phyloP scores from a whole-genome alignment of 1,140 invertebrate species.

The Maniola jurtina region DNA sequence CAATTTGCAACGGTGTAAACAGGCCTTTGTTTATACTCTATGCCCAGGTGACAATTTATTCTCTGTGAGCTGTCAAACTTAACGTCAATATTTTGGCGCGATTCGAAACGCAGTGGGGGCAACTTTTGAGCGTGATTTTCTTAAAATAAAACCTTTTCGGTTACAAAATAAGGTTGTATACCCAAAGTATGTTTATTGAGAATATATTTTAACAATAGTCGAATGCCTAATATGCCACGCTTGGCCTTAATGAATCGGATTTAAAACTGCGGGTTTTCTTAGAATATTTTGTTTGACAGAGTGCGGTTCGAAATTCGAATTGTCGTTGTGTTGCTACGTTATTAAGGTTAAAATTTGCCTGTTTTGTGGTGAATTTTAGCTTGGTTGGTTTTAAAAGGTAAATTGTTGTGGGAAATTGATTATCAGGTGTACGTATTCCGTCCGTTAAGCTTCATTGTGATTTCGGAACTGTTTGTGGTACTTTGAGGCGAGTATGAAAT shows the following conservation, averaged over 20 bases:
- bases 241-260: slow-evolving; percentile 45
- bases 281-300: slow-evolving; percentile 29
- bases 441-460: slow-evolving; percentile 20
- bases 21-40: slow-evolving; percentile 53
- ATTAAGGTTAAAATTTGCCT: slow-evolving; percentile 19
- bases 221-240: slow-evolving; percentile 51
- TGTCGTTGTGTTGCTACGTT: neutral
- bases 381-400: slow-evolving; percentile 11
- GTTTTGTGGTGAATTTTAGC: slow-evolving; percentile 15
- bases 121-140: slow-evolving; percentile 6
- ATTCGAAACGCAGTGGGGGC: slow-evolving; percentile 61
- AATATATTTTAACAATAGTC: slow-evolving; percentile 27
- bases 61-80: slow-evolving; percentile 58
- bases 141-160: slow-evolving; percentile 24
- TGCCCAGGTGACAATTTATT: slow-evolving; percentile 48
- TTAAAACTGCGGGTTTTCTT: slow-evolving; percentile 44
- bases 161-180: slow-evolving; percentile 16
- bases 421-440: slow-evolving; percentile 31
- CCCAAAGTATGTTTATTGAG: slow-evolving; percentile 5
- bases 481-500: slow-evolving; percentile 33
- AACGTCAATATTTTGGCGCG: slow-evolving; percentile 74
- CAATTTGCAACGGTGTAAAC: slow-evolving; percentile 61
- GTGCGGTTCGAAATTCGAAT: slow-evolving; percentile 7
- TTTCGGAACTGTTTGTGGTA: slow-evolving; percentile 13
- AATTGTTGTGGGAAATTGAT: slow-evolving; percentile 40